Evolutionary conservation across 2,888 invertebrate species (phyloP).

Genomic region (Laspeyria flexula): DNA sequence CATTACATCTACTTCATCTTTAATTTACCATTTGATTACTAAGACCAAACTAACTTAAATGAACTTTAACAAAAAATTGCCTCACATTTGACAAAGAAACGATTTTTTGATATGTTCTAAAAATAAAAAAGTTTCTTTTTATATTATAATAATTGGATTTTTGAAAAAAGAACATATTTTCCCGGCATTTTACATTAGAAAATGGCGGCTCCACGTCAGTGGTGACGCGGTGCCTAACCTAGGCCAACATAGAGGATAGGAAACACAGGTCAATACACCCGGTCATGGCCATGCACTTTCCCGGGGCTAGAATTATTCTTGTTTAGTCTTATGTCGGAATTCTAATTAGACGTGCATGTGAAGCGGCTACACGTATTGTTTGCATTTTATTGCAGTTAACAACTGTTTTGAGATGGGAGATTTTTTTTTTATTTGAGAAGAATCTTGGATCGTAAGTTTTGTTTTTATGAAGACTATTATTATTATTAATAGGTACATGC

Average conservation of each 20-base stretch:
- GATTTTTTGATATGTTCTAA: not conserved
- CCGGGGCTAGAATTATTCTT: slow-evolving; percentile 72
- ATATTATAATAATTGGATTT: no score
- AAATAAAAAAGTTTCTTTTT: no score
- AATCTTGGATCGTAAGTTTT: not conserved
- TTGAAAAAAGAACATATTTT: slow-evolving; percentile 36
- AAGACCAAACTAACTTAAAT: no score
- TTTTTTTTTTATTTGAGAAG: not conserved
- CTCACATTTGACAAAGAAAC: not conserved
- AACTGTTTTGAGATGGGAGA: slow-evolving; percentile 12
- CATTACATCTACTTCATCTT: no score
- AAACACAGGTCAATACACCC: slow-evolving; percentile 78
- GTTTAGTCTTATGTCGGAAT: slow-evolving; percentile 71
- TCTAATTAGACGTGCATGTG: slow-evolving; percentile 59
- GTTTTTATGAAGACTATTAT: no score
- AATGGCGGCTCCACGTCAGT: slow-evolving; percentile 69
- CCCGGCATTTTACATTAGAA: slow-evolving; percentile 56
- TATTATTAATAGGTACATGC: no score
- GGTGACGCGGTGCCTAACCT: slow-evolving; percentile 74
- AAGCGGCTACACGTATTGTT: slow-evolving; percentile 30
- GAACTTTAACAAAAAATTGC: not conserved
- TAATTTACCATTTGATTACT: no score
- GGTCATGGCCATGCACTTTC: slow-evolving; percentile 82
- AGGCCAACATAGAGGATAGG: slow-evolving; percentile 77
- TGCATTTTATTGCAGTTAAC: slow-evolving; percentile 24